Percentiles rank a stretch among this genome's conserved stretches.
Conservation (phyloP, 2,797 vertebrate genomes). For the Epinephelus coioides region DNA sequence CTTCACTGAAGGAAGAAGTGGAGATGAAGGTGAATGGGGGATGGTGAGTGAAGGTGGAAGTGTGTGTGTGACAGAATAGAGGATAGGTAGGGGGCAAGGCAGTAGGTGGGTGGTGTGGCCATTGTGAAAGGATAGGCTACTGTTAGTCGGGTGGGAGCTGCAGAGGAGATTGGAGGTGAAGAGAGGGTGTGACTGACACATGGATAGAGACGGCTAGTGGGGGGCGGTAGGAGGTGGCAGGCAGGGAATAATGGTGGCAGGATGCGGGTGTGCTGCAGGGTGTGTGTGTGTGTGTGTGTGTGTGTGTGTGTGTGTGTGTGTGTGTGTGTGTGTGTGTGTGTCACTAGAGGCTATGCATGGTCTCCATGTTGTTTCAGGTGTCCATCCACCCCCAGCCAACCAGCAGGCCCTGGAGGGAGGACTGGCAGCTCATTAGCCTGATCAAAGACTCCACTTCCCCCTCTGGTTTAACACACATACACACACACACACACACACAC, state of each 20-base stretch:
- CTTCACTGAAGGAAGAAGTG: conserved; percentile 34
- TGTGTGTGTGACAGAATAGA: conserved; percentile 51
- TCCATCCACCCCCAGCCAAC: conserved; percentile 71
- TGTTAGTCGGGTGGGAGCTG: conserved; percentile 69
- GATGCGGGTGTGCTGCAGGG: conserved; percentile 70
- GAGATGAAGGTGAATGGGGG: conserved; percentile 38
- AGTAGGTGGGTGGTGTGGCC: conserved; percentile 59
- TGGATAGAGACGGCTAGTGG: conserved; percentile 77
- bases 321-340: conserved; percentile 38
- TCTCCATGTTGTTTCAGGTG: conserved; percentile 81
- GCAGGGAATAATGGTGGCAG: conserved; percentile 76
- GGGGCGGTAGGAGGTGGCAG: conserved; percentile 69
- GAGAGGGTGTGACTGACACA: conserved; percentile 79
- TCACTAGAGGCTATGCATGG: conserved; percentile 57
- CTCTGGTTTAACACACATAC: conserved; percentile 55
- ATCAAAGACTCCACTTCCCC: conserved; percentile 87
- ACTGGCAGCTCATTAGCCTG: conserved; percentile 88
- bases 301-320: conserved; percentile 37
- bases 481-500: conserved; percentile 55
- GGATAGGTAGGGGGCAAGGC: conserved; percentile 55
- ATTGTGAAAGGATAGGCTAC: conserved; percentile 68
- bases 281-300: conserved; percentile 33
- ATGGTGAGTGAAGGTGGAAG: conserved; percentile 32
- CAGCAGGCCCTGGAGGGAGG: conserved; percentile 79
- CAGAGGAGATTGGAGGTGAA: conserved; percentile 63